Base-by-base conservation (phyloP, 2,888 invertebrate genomes). In the Lasioglossum figueresi region DNA sequence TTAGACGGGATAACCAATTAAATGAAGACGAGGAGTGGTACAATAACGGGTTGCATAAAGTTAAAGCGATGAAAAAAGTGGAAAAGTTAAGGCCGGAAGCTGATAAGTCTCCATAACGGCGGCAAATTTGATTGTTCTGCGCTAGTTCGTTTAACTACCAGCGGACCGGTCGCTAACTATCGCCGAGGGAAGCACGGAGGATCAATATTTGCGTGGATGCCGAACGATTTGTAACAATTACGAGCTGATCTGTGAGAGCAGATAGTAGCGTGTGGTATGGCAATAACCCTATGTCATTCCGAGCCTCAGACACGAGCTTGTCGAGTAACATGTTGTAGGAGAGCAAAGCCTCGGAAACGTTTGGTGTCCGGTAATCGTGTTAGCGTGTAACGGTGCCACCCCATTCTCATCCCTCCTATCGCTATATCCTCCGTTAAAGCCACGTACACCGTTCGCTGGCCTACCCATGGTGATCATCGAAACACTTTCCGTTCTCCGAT, bases 161-260 rank as follows among this genome's bases (percentile, higher is more conserved):
- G 37, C n/a, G 63, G 63, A 19, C 31, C 63, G 63, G 31, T 19
- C 48, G 48, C 3, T 45, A 77, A 79, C 79, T 79, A 71, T 48
- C 74, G 34, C 52, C 45, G 59, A 81, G 76, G 63, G 74, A 63
- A 66, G 52, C 76, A 37, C 43, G 37, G 14, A 70, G 79, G 87
- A 89, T 89, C 89, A 84, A 89, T 88, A 88, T 91, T 88, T 86
- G 88, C 90, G 86, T 89, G 83, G 76, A 81, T 74, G 78, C 85
- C 84, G 76, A 87, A 83, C 91, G 89, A 93, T 92, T 93, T 92
- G 92, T 93, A 91, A 92, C 92, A 93, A 92, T 92, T 92, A 93
- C 87, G 86, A 86, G 80, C 82, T 74, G 88, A 91, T 89, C 89
- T 77, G 82, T 56, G 83, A 89, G 76, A 88, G 79, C 86, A 80